These are phyloP conservation scores for Patella pellucida DNA, from an alignment of 2,888 invertebrate species.

Conservation along the genomic window DNA sequence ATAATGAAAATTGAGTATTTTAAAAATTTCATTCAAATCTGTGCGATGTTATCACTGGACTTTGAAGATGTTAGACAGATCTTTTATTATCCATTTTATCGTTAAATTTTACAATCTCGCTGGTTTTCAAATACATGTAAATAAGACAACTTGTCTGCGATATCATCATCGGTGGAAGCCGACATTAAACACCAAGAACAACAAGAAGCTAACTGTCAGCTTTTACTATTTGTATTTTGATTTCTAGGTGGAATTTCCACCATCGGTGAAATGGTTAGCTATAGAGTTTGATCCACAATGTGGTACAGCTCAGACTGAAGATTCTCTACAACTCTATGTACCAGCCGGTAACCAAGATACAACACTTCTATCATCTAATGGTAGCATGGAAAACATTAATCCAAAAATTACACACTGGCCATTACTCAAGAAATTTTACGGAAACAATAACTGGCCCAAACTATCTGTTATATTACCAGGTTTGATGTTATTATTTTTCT, in stretches of 20 bases:
- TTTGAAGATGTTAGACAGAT: too few relatives aligned
- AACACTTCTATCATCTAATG: constrained; percentile 21
- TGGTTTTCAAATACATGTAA: too few relatives aligned
- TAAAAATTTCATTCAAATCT: too few relatives aligned
- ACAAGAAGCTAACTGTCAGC: too few relatives aligned
- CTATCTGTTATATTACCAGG: constrained; percentile 83
- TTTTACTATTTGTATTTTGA: neutral
- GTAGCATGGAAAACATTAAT: constrained; percentile 36
- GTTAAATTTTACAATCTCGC: too few relatives aligned
- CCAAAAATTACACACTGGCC: constrained; percentile 67
- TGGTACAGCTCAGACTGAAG: constrained; percentile 93
- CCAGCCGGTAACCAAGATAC: constrained; percentile 51
- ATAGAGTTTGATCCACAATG: constrained; percentile 94
- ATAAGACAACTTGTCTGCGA: too few relatives aligned
- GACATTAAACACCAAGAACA: too few relatives aligned
- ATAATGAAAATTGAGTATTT: too few relatives aligned
- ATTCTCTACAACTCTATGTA: constrained; percentile 77
- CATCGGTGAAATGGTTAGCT: constrained; percentile 90
- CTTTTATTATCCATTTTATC: too few relatives aligned
- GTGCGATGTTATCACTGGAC: too few relatives aligned
- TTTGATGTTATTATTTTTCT: constrained; percentile 45
- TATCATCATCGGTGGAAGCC: too few relatives aligned
- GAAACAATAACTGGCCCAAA: constrained; percentile 86
- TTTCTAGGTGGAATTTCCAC: constrained; percentile 83
- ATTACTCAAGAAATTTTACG: constrained; percentile 71